These are phyloP conservation scores for Paracentrotus lividus DNA, from an alignment of 53 echinoderm and acorn worm genomes.

Conservation along the genomic window DNA sequence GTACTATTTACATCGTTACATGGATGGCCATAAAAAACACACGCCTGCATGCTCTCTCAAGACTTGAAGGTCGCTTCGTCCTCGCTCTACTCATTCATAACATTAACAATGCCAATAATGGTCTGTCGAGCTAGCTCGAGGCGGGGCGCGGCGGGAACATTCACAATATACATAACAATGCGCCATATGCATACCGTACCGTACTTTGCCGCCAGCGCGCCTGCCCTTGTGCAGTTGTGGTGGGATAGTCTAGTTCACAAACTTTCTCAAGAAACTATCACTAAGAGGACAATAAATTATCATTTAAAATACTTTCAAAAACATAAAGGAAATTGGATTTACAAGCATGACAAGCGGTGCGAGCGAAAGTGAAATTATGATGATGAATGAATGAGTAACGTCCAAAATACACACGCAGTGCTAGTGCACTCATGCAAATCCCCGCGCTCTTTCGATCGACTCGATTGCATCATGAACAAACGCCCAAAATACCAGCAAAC, in stretches of 20 bases:
- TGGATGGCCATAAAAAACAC: not conserved
- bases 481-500: no score
- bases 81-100: not conserved
- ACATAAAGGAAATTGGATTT: not conserved
- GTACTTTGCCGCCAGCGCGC: no score
- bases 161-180: not conserved
- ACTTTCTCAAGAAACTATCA: no score
- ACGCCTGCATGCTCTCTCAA: not conserved
- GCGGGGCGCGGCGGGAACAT: not conserved
- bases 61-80: not conserved
- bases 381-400: no score
- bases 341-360: no score
- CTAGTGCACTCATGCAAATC: not conserved
- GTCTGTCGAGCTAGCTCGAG: no score
- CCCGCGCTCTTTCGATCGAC: not conserved
- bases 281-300: no score
- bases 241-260: no score
- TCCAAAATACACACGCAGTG: not conserved
- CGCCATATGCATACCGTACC: not conserved
- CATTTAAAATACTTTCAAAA: no score
- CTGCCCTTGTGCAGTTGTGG: no score
- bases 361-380: no score
- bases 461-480: not conserved
- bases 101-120: no score
- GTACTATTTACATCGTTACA: not conserved